Evolutionary conservation across 2,113 vertebrate species (phyloP), one percentile per base, ranked within the genome.

Genomic region (Daboia siamensis): DNA sequence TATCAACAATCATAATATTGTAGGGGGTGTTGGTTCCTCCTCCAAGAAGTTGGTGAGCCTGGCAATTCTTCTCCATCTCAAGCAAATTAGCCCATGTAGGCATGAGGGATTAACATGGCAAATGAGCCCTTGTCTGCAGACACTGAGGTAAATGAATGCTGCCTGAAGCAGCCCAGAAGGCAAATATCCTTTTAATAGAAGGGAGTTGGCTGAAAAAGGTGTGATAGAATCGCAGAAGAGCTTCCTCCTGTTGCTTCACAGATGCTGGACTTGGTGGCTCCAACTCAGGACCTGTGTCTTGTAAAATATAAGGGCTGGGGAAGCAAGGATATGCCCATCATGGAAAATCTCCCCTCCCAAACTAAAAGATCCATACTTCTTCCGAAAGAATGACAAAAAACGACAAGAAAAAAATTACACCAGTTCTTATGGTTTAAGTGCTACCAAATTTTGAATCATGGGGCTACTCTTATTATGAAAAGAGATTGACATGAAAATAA

Each of bases 151-250:
- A 64, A 61, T 3, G 24, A 90, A 64, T 88, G 87, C 33, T 48
- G 52, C 24, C 61, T 33, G 46, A 29, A 5, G 57, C n/a, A 69
- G 46, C 44, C 59, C 10, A 44, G 51, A 29, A 86, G 80, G 88
- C 23, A 85, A 48, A 92, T 48, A 92, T 86, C 11, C 44, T 74
- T 92, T 86, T 93, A 90, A 93, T 90, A 84, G 61, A n/a, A 90
- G 92, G 55, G 92, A 93, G 48, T 86, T 86, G 85, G 33, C 86
- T 86, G 88, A 48, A 54, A 51, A 51, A 52, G 21, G 56, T 48
- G 23, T 56, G 52, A 88, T 5, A 51, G 46, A 29, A n/a, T 39
- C 15, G 0, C 46, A 44, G 80, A 21, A 64, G 56, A 46, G 10
- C 88, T 90, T 90, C 80, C 56, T 90, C n/a, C 12, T 52, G 12